phyloP scores from a whole-genome alignment of 1,140 invertebrate species.

The Cherax quadricarinatus region DNA sequence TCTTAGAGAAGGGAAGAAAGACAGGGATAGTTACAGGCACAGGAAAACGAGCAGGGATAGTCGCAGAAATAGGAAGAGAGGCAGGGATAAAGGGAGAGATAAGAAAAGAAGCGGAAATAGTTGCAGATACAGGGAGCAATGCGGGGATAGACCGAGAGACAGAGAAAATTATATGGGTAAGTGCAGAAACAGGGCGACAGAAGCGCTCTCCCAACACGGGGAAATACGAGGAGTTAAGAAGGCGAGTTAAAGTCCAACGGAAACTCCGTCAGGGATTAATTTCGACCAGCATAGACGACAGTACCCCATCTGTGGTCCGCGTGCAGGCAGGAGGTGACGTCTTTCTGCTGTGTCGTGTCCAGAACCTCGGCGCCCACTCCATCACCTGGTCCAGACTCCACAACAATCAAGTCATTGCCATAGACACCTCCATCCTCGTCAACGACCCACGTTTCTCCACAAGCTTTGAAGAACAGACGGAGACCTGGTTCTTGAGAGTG shows the following conservation, averaged over 20 bases:
- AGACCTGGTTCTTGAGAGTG: slow-evolving; percentile 37
- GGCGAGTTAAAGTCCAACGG: slow-evolving; percentile 22
- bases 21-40: too few species aligned
- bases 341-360: slow-evolving; percentile 37
- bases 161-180: background rate
- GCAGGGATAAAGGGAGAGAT: too few species aligned
- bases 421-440: slow-evolving; percentile 12
- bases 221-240: slow-evolving; percentile 20
- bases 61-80: too few species aligned
- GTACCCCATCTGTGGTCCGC: slow-evolving; percentile 13
- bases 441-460: slow-evolving; percentile 10
- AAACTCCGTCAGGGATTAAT: slow-evolving; percentile 22
- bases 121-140: too few species aligned
- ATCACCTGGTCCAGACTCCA: slow-evolving; percentile 15
- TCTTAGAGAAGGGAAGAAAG: too few species aligned
- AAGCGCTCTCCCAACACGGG: slow-evolving; percentile 31
- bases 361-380: slow-evolving; percentile 34
- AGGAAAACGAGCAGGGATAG: too few species aligned
- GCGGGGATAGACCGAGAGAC: background rate
- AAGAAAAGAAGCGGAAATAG: too few species aligned
- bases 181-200: background rate
- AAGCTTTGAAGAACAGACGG: slow-evolving; percentile 15
- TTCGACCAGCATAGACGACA: slow-evolving; percentile 25
- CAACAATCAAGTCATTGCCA: slow-evolving; percentile 4
- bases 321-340: slow-evolving; percentile 8